Conservation (phyloP, 2,888 invertebrate genomes). For the Galerucella pusilla region DNA sequence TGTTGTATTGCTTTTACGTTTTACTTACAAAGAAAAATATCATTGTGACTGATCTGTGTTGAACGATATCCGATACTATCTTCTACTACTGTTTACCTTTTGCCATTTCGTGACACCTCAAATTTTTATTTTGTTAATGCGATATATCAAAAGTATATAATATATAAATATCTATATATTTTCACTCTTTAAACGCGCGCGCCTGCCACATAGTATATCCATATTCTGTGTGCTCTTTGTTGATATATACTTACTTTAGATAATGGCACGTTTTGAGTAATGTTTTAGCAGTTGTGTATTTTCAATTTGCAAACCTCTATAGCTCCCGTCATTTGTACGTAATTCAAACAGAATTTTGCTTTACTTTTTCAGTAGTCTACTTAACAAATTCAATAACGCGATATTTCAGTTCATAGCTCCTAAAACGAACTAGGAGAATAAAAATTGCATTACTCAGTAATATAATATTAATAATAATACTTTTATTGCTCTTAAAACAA, state of each 20-base stretch:
- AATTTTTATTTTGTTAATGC: slow-evolving; percentile 50
- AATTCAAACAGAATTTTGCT: background rate
- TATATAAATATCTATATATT: slow-evolving; percentile 44
- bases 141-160: slow-evolving; percentile 44
- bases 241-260: slow-evolving; percentile 35
- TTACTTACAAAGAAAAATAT: slow-evolving; percentile 54
- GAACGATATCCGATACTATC: slow-evolving; percentile 55
- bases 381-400: no score
- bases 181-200: slow-evolving; percentile 52
- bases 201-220: slow-evolving; percentile 55
- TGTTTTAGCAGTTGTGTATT: slow-evolving; percentile 12
- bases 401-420: no score
- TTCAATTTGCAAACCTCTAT: background rate
- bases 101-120: slow-evolving; percentile 57
- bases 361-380: no score
- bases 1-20: slow-evolving; percentile 66
- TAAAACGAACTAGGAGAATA: no score
- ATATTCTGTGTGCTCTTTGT: slow-evolving; percentile 54
- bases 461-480: no score
- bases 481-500: no score
- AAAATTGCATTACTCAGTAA: no score
- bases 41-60: slow-evolving; percentile 65
- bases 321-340: background rate
- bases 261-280: slow-evolving; percentile 32
- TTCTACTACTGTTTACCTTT: slow-evolving; percentile 63